These are phyloP conservation scores for Dipodomys ordii DNA, from an alignment of 2,113 vertebrate genomes.

Conservation along the genomic window DNA sequence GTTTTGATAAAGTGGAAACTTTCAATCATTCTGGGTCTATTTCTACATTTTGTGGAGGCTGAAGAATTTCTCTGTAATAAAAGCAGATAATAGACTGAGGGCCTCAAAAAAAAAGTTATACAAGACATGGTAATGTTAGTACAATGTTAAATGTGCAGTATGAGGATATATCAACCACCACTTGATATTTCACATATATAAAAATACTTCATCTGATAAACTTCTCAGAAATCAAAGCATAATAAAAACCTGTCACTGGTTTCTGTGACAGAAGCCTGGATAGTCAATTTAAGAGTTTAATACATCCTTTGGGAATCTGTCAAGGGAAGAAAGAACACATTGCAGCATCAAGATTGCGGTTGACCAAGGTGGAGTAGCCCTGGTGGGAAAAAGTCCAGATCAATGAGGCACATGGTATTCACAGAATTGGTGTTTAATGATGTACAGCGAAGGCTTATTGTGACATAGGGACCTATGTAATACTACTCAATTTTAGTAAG, in stretches of 20 bases:
- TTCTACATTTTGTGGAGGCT: too few relatives aligned
- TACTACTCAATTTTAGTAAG: background rate
- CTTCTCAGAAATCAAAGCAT: slow-evolving; percentile 15
- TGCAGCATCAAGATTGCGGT: background rate
- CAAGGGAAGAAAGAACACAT: background rate
- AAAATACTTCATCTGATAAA: slow-evolving; percentile 30
- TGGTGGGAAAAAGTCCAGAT: background rate
- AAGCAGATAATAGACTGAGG: too few relatives aligned
- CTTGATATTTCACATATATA: background rate
- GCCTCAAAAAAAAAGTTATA: too few relatives aligned
- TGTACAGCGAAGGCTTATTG: background rate
- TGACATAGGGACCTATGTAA: background rate
- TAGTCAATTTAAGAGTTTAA: slow-evolving; percentile 24
- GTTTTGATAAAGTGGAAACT: too few relatives aligned
- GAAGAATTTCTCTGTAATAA: too few relatives aligned
- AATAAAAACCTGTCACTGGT: background rate
- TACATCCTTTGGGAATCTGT: slow-evolving; percentile 39
- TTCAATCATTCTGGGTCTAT: too few relatives aligned
- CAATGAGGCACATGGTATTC: background rate
- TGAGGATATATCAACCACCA: background rate
- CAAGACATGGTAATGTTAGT: too few relatives aligned
- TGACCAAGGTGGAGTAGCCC: background rate
- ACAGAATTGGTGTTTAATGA: background rate
- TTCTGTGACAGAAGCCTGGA: background rate
- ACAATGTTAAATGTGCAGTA: background rate